Evolutionary conservation across 2,113 vertebrate species (phyloP), one percentile per base, ranked within the genome.

Genomic region (Cyphomyrus discorhynchus): DNA sequence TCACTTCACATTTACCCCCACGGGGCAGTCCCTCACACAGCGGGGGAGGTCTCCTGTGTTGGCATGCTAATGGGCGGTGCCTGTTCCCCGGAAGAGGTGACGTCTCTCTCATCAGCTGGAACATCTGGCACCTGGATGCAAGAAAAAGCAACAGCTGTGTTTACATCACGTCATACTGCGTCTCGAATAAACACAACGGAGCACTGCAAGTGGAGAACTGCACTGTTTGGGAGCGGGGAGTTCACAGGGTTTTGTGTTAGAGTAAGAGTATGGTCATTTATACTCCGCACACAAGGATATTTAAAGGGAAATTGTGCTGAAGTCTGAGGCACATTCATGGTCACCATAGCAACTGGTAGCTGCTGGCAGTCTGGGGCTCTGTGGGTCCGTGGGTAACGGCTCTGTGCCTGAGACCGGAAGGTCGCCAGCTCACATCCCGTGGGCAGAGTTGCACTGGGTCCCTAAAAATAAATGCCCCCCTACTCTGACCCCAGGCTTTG

Each of bases 11-110:
- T 66, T 66, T 66, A 15, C 15, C 17, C 31, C n/a, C 1, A 13
- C 0, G 70, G 35, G 31, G 31, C 13, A 6, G 70, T 0, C 70
- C 58, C 13, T 39, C 70, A 35, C 31, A 2, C 70, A 7, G 5
- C 0, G 9, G 52, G 31, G n/a, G 86, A 88, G 17, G 91, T 91
- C 88, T 95, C 93, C 91, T 95, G 93, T 89, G 95, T 91, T 0
- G 94, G 92, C 88, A 52, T 3, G 8, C 91, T 90, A 3, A 95
- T 21, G 31, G 90, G 93, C 91, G 93, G 92, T n/a, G 91, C 24
- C 15, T 6, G 0, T 19, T 27, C 62, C 66, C 82, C 19, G 3
- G 56, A 86, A 5, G 3, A 4, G 1, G 74, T 3, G 1, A 85
- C 1, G 0, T n/a, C 35, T 4, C 0, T 2, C 46, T 90, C 52